Evolutionary conservation across 35 echinoderm and acorn worm species (phyloP), one percentile per base, ranked within the genome.

Genomic region (Ophiothrix spiculata): DNA sequence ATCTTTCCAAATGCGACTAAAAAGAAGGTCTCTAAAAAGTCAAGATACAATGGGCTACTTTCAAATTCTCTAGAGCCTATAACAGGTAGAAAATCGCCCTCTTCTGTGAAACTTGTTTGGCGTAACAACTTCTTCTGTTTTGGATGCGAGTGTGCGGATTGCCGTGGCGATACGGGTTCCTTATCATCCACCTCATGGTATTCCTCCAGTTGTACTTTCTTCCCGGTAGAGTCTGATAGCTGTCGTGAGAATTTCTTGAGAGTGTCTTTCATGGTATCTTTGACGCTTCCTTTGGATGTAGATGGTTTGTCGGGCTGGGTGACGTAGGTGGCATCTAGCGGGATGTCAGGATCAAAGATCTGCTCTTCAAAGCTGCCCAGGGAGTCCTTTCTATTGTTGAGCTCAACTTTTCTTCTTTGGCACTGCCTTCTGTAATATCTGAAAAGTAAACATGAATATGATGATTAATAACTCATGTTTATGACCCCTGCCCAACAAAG

Each of bases 11-110:
- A 94, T 31, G 89, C 83, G 19, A 98, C 88, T 32, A 98, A 41
- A 42, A 91, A 98, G 76, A 98, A 98, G 21, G 95, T 98, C 76
- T 98, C 95, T 37, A 98, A 76, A 76, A 98, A 98, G 45, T 93
- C 80, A 41, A 98, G 88, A 87, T 83, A 98, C 4, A 39, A 38
- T 4, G 85, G 14, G 46, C 45, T 91, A 39, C 77, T 84, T 64
- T 98, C 95, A 86, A 98, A 91, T 75, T 94, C 92, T 79, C 95
- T 83, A 36, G 83, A 85, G 38, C 92, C 95, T 14, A 98, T 86
- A 35, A 77, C 60, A 11, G 80, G 88, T 56, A 56, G 35, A 29
- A 16, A 35, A 6, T 45, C 46, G 6, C 37, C 80, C 31, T 82
- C 80, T 34, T 82, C 40, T 13, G 4, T 56, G 39, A 56, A 82